These are phyloP conservation scores for Pocota personata DNA, from an alignment of 2,888 invertebrate genomes.

Conservation along the genomic window DNA sequence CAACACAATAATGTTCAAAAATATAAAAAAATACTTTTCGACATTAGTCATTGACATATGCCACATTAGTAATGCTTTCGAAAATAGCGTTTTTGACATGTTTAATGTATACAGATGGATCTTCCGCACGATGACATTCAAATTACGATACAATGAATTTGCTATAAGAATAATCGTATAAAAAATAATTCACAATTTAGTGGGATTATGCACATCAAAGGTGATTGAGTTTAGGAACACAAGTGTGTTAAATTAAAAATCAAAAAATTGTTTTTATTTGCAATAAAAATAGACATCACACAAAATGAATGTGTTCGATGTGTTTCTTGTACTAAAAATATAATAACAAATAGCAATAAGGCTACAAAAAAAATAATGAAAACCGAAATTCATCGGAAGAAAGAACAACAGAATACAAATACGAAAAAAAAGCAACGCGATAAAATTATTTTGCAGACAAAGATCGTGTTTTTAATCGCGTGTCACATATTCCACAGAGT, in stretches of 20 bases:
- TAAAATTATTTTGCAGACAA: slow-evolving; percentile 43
- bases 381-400: neutral
- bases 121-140: slow-evolving; percentile 32
- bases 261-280: slow-evolving; percentile 17
- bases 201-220: slow-evolving; percentile 44
- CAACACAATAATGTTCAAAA: slow-evolving; percentile 18
- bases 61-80: slow-evolving; percentile 62
- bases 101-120: slow-evolving; percentile 34
- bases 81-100: slow-evolving; percentile 70
- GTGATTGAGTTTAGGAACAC: slow-evolving; percentile 62
- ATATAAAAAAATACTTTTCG: slow-evolving; percentile 48
- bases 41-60: slow-evolving; percentile 64
- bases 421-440: slow-evolving; percentile 7
- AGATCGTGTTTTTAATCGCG: slow-evolving; percentile 68
- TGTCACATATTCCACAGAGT: slow-evolving; percentile 55
- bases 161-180: neutral
- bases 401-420: slow-evolving; percentile 20
- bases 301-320: slow-evolving; percentile 9
- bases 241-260: slow-evolving; percentile 58
- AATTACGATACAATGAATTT: slow-evolving; percentile 27
- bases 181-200: slow-evolving; percentile 42
- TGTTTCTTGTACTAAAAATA: slow-evolving; percentile 31
- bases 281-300: slow-evolving; percentile 40
- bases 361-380: neutral
- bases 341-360: slow-evolving; percentile 4